Base-by-base conservation (phyloP, 1,140 invertebrate genomes). In the Protaetia brevitarsis region DNA sequence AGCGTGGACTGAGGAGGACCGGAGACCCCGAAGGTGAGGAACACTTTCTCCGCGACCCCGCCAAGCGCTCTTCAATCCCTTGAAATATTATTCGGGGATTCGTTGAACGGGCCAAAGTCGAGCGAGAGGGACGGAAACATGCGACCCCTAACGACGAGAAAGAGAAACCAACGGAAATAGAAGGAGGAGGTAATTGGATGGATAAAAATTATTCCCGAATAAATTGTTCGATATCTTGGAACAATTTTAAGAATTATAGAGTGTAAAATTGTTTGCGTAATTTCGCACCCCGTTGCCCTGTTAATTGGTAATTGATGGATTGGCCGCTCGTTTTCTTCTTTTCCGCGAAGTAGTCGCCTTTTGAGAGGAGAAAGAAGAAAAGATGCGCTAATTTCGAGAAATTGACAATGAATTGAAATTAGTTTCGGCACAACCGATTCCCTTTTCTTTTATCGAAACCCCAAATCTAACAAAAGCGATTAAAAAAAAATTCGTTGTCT, bases 61-160 rank as follows among this genome's bases (percentile, higher is more conserved):
- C 71, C 74, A 75, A 76, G 76, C 75, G 74, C 74, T 77, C 74
- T 71, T 77, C 76, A 77, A 77, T 77, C 76, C 76, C 68, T 66
- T 77, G 71, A 77, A 75, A 76, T 77, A 77, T 76, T 70, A 72
- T 73, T 68, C 68, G 68, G 68, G 74, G 75, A 77, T 76, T 51
- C 77, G 73, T 75, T 76, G 72, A 74, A 75, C 74, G 71, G 74
- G 72, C 73, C 66, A 37, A 74, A 74, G 73, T n/a, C 2, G 27
- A n/a, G 23, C 28, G 23, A 36, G 29, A 62, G 31, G 7, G 31
- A 11, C 10, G 21, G 60, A 36, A 34, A 36, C n/a, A n/a, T n/a
- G n/a, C n/a, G n/a, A n/a, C n/a, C n/a, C n/a, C n/a, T n/a, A n/a
- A n/a, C n/a, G n/a, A n/a, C n/a, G 23, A 59, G 23, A 36, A 19